Base-by-base conservation (phyloP, 1,140 invertebrate genomes). In the Trypoxylus dichotomus region DNA sequence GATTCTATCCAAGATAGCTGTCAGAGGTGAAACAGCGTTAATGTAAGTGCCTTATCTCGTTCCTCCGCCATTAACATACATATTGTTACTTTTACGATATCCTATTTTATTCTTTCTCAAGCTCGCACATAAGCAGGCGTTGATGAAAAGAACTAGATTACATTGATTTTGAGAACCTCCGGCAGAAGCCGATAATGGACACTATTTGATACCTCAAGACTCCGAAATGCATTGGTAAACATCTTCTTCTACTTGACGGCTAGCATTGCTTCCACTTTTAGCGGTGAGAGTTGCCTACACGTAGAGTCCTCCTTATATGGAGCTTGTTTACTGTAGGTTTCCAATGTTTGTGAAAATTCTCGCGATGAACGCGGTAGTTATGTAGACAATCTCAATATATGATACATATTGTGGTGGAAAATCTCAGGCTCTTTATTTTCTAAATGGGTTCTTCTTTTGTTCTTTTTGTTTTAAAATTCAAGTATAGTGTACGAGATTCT, bases 11-110 rank as follows among this genome's bases (percentile, higher is more conserved):
- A n/a, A 2, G 19, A 54, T 54, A 54, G 19, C 13, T 54, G 47
- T 21, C 60, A 15, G 13, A 68, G 60, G 24, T 68, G 60, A 68
- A 24, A 68, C 60, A 25, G 10, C 60, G 24, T 68, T 68, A 29
- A 68, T 68, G 27, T 68, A 24, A 68, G 8, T 27, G 19, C 47
- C 60, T 68, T 27, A 25, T 68, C 60, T 25, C 1, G 11, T 5
- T 11, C 60, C 24, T 29, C 60, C 27, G 13, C 60, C 60, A 68
- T 68, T 68, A 68, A 68, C 60, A 68, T 68, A 29, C 60, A 68
- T 68, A 68, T 68, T 68, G 60, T 68, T 25, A 68, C 60, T 68
- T 68, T 68, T 68, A 68, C 47, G 15, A 5, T 58, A 5, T 19
- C 15, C 47, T n/a, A 58, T 58, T 58, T 58, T 37, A 37, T 37